Percentiles rank a stretch among this genome's conserved stretches.
Conservation (phyloP, 92 coral and sea anemone genomes). For the Epizoanthus rinbou region DNA sequence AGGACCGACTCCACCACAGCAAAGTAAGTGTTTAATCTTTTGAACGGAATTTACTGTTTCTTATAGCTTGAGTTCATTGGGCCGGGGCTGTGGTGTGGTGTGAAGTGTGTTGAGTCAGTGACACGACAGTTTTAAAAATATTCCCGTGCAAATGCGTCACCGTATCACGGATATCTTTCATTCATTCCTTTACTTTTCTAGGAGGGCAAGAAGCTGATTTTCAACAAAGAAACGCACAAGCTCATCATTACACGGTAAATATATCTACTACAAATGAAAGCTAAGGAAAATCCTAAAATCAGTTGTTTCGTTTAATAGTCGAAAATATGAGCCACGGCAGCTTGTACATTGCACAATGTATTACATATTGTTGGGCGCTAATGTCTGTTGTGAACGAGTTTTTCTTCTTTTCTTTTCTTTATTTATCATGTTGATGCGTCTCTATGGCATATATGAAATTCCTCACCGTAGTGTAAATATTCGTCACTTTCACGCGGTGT, state of each 20-base stretch:
- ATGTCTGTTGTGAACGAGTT: constrained; percentile 29
- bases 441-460: constrained; percentile 22
- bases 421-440: constrained; percentile 29
- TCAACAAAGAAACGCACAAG: constrained; percentile 22
- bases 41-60: constrained; percentile 17
- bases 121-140: constrained; percentile 32
- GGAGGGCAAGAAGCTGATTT: constrained; percentile 34
- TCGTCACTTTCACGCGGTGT: neutral
- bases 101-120: constrained; percentile 46
- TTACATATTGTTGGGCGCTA: neutral
- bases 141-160: constrained; percentile 26
- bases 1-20: constrained; percentile 83
- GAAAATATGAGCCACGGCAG: constrained; percentile 16
- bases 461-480: constrained; percentile 11
- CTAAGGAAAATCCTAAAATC: neutral
- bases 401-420: constrained; percentile 10
- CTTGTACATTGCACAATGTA: constrained; percentile 44
- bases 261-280: neutral
- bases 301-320: constrained; percentile 10
- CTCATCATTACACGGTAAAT: constrained; percentile 5
- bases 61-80: constrained; percentile 14
- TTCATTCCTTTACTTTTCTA: constrained; percentile 41
- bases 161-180: constrained; percentile 38
- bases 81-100: constrained; percentile 39
- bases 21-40: constrained; percentile 66